Evolutionary conservation across 1,140 invertebrate species (phyloP).

Genomic region (Atta texana): DNA sequence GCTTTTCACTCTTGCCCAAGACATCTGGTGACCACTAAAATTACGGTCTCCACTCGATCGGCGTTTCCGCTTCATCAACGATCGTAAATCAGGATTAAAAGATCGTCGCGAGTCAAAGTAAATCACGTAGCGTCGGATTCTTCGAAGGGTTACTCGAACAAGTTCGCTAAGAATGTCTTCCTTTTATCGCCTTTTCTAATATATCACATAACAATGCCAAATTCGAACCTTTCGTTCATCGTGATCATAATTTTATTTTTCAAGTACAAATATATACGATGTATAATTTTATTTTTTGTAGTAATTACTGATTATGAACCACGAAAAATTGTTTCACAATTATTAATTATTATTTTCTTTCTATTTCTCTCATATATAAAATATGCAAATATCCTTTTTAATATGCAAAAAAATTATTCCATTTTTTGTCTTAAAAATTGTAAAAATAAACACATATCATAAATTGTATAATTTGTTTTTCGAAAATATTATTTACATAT

Average conservation of each 20-base stretch:
- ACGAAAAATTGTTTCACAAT: not conserved
- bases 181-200: not conserved
- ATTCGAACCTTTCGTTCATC: not conserved
- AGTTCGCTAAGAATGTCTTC: not conserved
- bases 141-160: not conserved
- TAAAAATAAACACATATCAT: not conserved
- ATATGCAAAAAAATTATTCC: not conserved
- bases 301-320: not conserved
- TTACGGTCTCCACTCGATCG: constrained; percentile 59
- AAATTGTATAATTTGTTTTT: constrained; percentile 19
- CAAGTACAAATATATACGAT: not conserved
- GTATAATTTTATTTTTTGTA: not conserved
- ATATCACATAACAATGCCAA: not conserved
- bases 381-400: not conserved
- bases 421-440: not conserved
- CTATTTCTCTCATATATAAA: not conserved
- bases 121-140: constrained; percentile 57
- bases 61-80: constrained; percentile 71
- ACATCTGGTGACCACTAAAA: constrained; percentile 64
- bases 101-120: constrained; percentile 65
- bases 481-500: not conserved
- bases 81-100: constrained; percentile 76
- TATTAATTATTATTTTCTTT: not conserved
- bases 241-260: not conserved
- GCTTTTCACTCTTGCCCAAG: constrained; percentile 43